Base-by-base conservation (phyloP, 2,888 invertebrate genomes). In the Papilio protenor region DNA sequence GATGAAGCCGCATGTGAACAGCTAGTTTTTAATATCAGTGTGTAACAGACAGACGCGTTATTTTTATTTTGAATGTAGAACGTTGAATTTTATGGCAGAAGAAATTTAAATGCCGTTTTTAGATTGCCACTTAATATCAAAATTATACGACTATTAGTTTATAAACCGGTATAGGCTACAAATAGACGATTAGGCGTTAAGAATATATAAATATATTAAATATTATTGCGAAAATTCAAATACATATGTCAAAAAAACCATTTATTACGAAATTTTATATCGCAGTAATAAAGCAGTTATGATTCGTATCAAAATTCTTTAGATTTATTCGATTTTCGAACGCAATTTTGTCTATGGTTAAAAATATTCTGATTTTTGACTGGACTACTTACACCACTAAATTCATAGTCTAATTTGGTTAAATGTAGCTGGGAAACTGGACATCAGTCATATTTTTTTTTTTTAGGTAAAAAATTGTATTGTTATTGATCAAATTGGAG, bases 131-230 rank as follows among this genome's bases (percentile, higher is more conserved):
- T 64, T 64, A 64, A 64, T 18, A 64, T 64, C 18, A 33, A 33
- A 64, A 64, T 33, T 16, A 27, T 27, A 18, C 2, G 18, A 6
- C 14, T 33, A 33, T 18, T 18, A 64, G 33, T 33, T 23, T 8
- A 33, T 2, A 64, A 64, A 64, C 64, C 16, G 64, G 64, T 64
- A 2, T 64, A 64, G 8, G 64, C 16, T 33, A 64, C 64, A 64
- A 33, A 64, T 64, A 61, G 64, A 6, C 16, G 16, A 33, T 21
- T 33, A 64, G 33, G 18, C 6, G 16, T 64, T 64, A 33, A 64
- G 16, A 33, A 64, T 64, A 59, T 23, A 23, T 59, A 59, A 59
- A 59, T 59, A 59, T 59, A 12, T 59, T 59, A 23, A 23, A 59
- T 59, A 12, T 4, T 8, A 59, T 59, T 59, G 23, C 59, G 23